Evolutionary conservation across 2,888 invertebrate species (phyloP), one percentile per base, ranked within the genome.

Genomic region (Diploptera punctata): DNA sequence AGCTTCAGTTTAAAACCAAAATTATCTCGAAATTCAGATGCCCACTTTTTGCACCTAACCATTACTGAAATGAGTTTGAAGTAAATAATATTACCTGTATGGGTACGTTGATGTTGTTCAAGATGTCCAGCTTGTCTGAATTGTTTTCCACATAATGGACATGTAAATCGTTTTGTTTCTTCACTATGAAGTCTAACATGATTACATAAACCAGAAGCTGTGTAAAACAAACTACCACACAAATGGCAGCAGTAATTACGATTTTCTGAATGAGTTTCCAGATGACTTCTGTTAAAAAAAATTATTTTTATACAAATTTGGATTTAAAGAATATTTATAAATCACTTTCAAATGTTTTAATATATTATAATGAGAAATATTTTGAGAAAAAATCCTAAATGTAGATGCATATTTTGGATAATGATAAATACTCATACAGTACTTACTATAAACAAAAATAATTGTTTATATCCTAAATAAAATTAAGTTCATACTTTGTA

Each of bases 211-310:
- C 74, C 70, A 10, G 76, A 71, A 1, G 60, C 61, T 1, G 76
- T 76, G 43, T 70, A 71, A 54, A 73, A 76, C 44, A 74, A 19
- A 21, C 54, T 68, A 0, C 76, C 76, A 54, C 76, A 76, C 19
- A 71, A 62, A 57, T 76, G 75, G 26, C 76, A 76, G 43, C 75
- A 74, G 31, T 70, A 75, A 21, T 75, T 68, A 5, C 74, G 72
- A 13, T 13, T 61, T 18, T 71, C 73, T 9, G 74, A 67, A 60
- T 76, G 76, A 10, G 73, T 73, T 2, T 68, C 68, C 70, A 73
- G 21, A 68, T 76, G 76, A 21, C 60, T 69, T 60, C 69, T 69
- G n/a, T 13, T 7, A 33, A 7, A 33, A 33, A 10, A 33, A 33
- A 33, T 10, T 7, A 33, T 33, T 33, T 33, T 33, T 7, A 7